Conservation (phyloP, 1,140 invertebrate genomes). For the Lithobius niger region DNA sequence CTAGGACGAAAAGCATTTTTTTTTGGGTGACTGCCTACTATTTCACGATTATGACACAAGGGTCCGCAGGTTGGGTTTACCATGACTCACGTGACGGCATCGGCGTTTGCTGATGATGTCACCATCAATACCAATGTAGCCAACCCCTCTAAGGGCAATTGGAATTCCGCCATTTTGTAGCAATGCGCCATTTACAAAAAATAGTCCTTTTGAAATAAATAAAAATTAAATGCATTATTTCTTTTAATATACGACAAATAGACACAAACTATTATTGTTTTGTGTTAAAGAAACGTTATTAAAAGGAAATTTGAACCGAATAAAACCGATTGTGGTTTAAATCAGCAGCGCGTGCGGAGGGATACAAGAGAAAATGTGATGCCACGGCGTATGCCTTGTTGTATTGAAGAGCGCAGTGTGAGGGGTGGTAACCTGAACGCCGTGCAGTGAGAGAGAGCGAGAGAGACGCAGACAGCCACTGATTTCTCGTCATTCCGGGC, state of each 20-base stretch:
- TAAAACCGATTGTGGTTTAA: not conserved
- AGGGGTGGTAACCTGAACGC: constrained; percentile 2
- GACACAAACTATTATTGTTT: not conserved
- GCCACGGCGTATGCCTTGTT: constrained; percentile 5
- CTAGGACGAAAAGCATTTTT: too few species aligned
- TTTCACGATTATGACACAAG: too few species aligned
- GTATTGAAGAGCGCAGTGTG: not conserved
- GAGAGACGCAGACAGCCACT: too few species aligned
- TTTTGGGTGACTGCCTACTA: too few species aligned
- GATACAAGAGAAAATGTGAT: not conserved
- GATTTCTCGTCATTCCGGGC: not conserved
- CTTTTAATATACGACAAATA: too few species aligned
- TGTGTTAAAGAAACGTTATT: not conserved
- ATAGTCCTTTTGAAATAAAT: not conserved
- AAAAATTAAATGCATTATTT: too few species aligned
- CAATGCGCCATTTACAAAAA: not conserved
- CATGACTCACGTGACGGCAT: not conserved
- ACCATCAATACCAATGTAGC: not conserved
- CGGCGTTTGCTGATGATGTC: not conserved
- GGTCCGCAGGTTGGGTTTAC: not conserved
- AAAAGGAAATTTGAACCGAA: not conserved
- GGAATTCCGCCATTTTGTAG: not conserved
- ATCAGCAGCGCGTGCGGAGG: not conserved
- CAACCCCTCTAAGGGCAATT: not conserved
- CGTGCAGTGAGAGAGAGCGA: too few species aligned